phyloP scores from a whole-genome alignment of 2,797 vertebrate species.

The Phylloscopus collybita region DNA sequence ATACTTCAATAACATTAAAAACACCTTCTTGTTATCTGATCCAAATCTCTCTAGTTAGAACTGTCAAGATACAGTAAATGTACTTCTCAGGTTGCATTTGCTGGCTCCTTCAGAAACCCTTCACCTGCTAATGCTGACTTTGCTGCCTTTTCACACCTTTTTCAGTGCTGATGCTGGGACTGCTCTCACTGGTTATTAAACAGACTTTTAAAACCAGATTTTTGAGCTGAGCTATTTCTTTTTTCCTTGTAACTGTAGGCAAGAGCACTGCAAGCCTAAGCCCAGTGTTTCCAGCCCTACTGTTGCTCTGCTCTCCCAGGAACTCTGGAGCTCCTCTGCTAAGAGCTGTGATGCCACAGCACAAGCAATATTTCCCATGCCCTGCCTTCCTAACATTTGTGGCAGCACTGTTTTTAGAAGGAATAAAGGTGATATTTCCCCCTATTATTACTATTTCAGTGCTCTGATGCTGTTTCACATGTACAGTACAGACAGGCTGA shows the following conservation, averaged over 20 bases:
- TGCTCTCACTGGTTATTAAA: background rate
- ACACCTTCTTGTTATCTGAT: background rate
- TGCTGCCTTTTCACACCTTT: background rate
- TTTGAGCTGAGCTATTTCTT: background rate
- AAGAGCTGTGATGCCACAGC: background rate
- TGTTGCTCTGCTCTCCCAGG: background rate
- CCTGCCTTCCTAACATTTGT: background rate
- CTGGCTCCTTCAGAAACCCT: background rate
- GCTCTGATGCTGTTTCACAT: background rate
- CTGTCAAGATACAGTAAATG: background rate
- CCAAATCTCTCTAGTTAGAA: background rate
- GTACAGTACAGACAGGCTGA: background rate
- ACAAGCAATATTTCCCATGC: background rate
- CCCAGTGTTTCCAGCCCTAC: background rate
- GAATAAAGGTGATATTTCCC: background rate
- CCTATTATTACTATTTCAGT: background rate
- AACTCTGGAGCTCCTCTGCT: background rate
- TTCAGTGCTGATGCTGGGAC: background rate
- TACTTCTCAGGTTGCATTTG: background rate
- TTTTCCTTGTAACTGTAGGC: background rate
- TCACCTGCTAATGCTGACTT: background rate
- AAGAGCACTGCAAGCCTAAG: background rate
- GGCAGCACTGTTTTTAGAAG: background rate
- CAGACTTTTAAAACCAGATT: background rate
- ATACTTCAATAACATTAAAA: background rate